Percentiles rank a stretch among this genome's conserved stretches.
These are phyloP conservation scores for Pissodes strobi DNA, from an alignment of 1,140 invertebrate genomes.

Conservation along the genomic window DNA sequence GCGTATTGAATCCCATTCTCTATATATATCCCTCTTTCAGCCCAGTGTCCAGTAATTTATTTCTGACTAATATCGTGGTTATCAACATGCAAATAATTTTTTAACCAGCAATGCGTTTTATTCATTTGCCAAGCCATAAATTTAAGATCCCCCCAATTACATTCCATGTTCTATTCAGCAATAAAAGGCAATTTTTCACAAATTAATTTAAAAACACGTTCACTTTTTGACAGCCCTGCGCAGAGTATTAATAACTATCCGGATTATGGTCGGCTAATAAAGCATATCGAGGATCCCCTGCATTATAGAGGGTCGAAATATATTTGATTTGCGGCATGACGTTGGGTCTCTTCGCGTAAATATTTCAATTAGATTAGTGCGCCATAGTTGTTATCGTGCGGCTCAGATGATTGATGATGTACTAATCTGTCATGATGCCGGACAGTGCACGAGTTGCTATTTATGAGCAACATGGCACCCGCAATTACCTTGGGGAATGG, in stretches of 20 bases:
- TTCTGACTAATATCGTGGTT: no score
- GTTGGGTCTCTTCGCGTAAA: slow-evolving; percentile 38
- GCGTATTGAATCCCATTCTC: no score
- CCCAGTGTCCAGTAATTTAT: no score
- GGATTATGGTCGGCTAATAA: slow-evolving; percentile 25
- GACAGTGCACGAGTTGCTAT: slow-evolving; percentile 51
- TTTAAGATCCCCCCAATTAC: no score
- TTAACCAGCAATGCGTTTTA: no score
- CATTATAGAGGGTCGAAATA: slow-evolving; percentile 29
- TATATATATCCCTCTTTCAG: no score
- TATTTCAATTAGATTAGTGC: slow-evolving; percentile 52
- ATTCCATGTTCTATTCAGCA: no score
- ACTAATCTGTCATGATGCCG: slow-evolving; percentile 54
- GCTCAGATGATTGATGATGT: slow-evolving; percentile 53
- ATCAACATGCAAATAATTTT: no score
- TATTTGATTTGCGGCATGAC: slow-evolving; percentile 39
- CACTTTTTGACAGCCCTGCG: no score
- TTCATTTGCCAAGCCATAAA: no score
- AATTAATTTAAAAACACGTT: no score
- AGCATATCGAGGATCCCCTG: slow-evolving; percentile 16
- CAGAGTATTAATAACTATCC: slow-evolving; percentile 14
- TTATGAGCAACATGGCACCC: slow-evolving; percentile 46
- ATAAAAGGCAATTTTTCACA: no score
- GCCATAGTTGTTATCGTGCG: slow-evolving; percentile 44
- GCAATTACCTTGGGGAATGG: slow-evolving; percentile 36